Evolutionary conservation across 2,113 vertebrate species (phyloP).

Genomic region (Sceloporus undulatus): DNA sequence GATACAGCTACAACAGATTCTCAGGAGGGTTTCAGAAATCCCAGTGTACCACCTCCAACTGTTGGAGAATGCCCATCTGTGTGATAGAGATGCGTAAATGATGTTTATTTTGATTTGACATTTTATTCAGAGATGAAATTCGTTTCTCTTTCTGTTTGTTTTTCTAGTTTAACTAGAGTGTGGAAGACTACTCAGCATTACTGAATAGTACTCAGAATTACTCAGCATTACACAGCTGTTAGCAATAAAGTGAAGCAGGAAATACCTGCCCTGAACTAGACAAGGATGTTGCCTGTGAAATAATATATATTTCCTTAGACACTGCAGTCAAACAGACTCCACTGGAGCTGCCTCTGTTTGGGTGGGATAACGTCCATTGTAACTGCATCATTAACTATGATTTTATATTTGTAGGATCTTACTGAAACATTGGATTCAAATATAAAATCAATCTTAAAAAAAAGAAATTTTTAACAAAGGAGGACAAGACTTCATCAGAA

Average conservation of each 20-base stretch:
- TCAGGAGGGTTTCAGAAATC: too few relatives aligned
- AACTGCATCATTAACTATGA: background rate
- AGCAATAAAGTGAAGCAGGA: background rate
- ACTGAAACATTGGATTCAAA: conserved; percentile 68
- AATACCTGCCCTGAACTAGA: background rate
- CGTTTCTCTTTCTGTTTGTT: background rate
- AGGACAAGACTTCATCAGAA: conserved; percentile 67
- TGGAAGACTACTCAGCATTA: background rate
- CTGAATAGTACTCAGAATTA: too few relatives aligned
- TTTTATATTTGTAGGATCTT: conserved; percentile 64
- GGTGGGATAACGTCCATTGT: background rate
- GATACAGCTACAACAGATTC: too few relatives aligned
- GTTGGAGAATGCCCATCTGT: background rate
- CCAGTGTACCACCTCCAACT: background rate
- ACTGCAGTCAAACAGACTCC: too few relatives aligned
- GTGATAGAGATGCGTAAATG: background rate
- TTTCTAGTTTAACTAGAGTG: background rate
- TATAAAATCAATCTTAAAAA: conserved; percentile 70
- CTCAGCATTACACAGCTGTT: background rate
- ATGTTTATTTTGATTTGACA: background rate
- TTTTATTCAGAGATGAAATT: background rate
- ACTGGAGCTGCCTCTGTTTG: background rate
- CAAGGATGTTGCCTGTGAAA: background rate
- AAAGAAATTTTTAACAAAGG: conserved; percentile 65
- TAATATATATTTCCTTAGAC: background rate